A percentile compares a stretch with the other conserved stretches of the same genome.
Evolutionary conservation across 2,888 invertebrate species (phyloP).

Genomic region (Aporophyla lueneburgensis): DNA sequence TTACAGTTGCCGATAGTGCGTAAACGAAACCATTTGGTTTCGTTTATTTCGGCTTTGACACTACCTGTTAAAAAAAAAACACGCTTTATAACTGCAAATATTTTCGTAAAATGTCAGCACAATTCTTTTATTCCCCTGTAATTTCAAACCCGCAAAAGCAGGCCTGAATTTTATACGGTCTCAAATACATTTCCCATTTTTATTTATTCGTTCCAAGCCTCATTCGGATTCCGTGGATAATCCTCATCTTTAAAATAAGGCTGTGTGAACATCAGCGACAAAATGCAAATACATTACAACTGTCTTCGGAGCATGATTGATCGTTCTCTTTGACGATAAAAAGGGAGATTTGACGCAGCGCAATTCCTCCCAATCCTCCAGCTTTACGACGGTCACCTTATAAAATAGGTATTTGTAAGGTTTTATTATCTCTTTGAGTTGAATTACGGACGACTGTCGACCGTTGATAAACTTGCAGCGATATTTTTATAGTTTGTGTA

Average conservation of each 20-base stretch:
- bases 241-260: constrained; percentile 58
- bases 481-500: constrained; percentile 39
- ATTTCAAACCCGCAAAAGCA: constrained; percentile 45
- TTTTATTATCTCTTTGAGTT: constrained; percentile 58
- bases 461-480: constrained; percentile 58
- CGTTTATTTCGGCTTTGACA: background rate
- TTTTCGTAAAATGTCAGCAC: constrained; percentile 23
- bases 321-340: constrained; percentile 63
- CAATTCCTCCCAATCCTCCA: constrained; percentile 60
- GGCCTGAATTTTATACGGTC: constrained; percentile 36
- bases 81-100: constrained; percentile 21
- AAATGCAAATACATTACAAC: constrained; percentile 69
- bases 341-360: constrained; percentile 62
- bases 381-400: constrained; percentile 71
- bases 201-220: constrained; percentile 57
- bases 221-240: constrained; percentile 62
- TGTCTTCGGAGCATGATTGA: constrained; percentile 64
- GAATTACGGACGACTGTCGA: constrained; percentile 54
- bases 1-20: background rate
- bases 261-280: constrained; percentile 58
- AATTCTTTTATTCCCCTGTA: constrained; percentile 34
- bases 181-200: constrained; percentile 50
- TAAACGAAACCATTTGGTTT: background rate
- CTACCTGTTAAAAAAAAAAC: constrained; percentile 2
- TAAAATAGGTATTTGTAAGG: constrained; percentile 65